These are phyloP conservation scores for Sebastes dallii DNA, from an alignment of 2,797 vertebrate genomes.

Conservation along the genomic window DNA sequence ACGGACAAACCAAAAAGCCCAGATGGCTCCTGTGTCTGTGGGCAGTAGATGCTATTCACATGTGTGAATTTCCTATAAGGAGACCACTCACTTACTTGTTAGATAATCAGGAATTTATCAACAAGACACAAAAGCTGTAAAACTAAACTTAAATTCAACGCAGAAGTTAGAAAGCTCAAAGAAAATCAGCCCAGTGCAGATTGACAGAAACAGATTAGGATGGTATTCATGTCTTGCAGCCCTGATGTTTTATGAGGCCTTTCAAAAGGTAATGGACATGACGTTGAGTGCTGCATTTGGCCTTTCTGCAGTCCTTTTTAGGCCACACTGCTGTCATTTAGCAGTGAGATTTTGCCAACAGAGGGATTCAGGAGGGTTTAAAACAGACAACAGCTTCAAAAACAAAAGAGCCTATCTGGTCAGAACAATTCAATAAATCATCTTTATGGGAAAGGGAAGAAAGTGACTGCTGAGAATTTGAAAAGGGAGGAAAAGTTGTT, in stretches of 20 bases:
- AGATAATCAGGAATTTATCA: constrained; percentile 1
- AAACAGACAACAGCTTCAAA: not conserved
- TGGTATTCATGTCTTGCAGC: not conserved
- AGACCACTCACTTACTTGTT: not conserved
- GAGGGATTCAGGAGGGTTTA: not conserved
- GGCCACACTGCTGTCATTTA: constrained; percentile 9
- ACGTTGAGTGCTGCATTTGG: not conserved
- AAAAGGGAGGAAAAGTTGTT: not conserved
- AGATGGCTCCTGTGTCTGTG: constrained; percentile 45
- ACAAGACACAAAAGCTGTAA: constrained; percentile 4
- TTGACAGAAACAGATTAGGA: not conserved
- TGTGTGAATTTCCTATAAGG: constrained; percentile 13
- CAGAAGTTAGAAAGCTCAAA: not conserved
- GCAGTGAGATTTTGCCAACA: not conserved
- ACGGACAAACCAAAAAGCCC: constrained; percentile 8
- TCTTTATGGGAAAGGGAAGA: not conserved
- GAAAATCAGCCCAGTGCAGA: not conserved
- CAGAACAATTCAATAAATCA: constrained; percentile 10
- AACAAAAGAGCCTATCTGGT: not conserved
- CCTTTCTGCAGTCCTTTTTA: constrained; percentile 9
- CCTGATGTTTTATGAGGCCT: constrained; percentile 10
- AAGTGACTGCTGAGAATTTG: not conserved
- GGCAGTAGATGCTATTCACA: constrained; percentile 30
- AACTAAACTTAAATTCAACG: not conserved
- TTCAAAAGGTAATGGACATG: constrained; percentile 1